A percentile compares a stretch with the other conserved stretches of the same genome.
Evolutionary conservation across 2,797 vertebrate species (phyloP).

Genomic region (Carcharodon carcharias): DNA sequence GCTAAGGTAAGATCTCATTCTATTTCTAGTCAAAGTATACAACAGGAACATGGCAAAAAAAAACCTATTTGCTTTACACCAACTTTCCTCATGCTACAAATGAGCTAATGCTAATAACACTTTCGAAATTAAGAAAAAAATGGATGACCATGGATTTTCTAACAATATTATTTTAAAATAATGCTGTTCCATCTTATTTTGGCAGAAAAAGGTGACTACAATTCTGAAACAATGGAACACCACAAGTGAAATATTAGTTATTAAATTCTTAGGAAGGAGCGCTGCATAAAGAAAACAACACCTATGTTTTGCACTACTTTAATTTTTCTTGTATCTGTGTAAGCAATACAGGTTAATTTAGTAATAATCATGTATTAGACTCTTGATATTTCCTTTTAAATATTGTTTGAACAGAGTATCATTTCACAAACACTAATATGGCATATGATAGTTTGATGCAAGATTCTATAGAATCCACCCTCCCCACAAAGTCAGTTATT

Average conservation of each 20-base stretch:
- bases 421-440: background rate
- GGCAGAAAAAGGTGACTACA: background rate
- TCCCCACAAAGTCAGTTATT: background rate
- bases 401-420: background rate
- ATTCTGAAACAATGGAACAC: background rate
- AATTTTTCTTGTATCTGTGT: background rate
- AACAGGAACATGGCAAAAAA: background rate
- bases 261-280: background rate
- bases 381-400: conserved; percentile 4
- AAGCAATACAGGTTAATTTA: background rate
- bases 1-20: background rate
- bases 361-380: background rate
- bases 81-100: background rate
- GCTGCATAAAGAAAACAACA: background rate
- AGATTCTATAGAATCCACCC: background rate
- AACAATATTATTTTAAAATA: background rate
- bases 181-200: background rate
- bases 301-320: background rate
- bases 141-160: background rate
- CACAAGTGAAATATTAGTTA: background rate
- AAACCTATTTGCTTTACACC: background rate
- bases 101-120: background rate
- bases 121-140: background rate
- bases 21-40: background rate
- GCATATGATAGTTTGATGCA: background rate